Evolutionary conservation across 2,797 vertebrate genomes (phyloP).

Genomic region (Xerus rutilus): DNA sequence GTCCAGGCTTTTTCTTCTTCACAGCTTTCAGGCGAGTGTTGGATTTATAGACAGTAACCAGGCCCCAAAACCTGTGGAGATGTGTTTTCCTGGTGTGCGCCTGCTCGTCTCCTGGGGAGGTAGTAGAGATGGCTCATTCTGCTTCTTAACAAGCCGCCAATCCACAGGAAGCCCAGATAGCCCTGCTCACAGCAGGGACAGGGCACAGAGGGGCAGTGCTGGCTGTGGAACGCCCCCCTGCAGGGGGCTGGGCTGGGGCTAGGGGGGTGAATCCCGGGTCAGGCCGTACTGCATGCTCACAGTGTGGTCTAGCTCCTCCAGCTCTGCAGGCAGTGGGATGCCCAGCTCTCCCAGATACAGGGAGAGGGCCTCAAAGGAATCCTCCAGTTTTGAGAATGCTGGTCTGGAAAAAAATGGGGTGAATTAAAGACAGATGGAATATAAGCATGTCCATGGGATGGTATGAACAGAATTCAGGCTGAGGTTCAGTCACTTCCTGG

Average conservation of each 20-base stretch:
- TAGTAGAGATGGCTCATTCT: constrained; percentile 79
- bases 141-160: constrained; percentile 78
- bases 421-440: neutral
- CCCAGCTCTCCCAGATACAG: constrained; percentile 95
- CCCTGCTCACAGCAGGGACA: constrained; percentile 63
- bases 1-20: constrained; percentile 82
- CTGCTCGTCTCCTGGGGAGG: constrained; percentile 80
- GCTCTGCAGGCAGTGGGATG: constrained; percentile 95
- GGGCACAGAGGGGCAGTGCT: constrained; percentile 76
- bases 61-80: constrained; percentile 75
- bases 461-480: neutral
- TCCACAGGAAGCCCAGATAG: constrained; percentile 80
- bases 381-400: constrained; percentile 96
- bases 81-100: constrained; percentile 76
- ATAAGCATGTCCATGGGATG: neutral
- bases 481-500: neutral
- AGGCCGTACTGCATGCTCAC: constrained; percentile 91
- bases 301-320: constrained; percentile 96
- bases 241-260: constrained; percentile 79
- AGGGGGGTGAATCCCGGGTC: constrained; percentile 88
- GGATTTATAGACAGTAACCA: constrained; percentile 80
- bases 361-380: constrained; percentile 95
- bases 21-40: constrained; percentile 87
- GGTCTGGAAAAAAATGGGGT: constrained; percentile 88
- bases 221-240: constrained; percentile 68